A percentile compares a stretch with the other conserved stretches of the same genome.
Evolutionary conservation across 2,113 vertebrate genomes (phyloP).

Genomic region (Gulo gulo): DNA sequence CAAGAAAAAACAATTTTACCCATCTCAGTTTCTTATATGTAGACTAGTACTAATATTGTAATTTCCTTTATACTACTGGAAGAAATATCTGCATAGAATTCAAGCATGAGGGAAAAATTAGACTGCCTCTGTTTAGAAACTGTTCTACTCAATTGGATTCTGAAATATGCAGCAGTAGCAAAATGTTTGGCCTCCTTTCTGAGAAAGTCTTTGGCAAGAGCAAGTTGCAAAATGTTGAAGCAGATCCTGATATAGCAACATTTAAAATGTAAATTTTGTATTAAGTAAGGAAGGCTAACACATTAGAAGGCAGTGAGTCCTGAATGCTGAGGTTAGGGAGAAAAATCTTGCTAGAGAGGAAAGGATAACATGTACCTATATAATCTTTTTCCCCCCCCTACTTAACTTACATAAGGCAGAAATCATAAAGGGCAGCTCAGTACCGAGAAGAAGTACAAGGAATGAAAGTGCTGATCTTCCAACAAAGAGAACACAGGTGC

Average conservation of each 20-base stretch:
- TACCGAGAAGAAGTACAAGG: not conserved
- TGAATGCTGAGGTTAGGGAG: not conserved
- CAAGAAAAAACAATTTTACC: not conserved
- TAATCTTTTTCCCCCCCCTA: not conserved
- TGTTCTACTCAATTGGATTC: not conserved
- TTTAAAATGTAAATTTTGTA: slow-evolving; percentile 1
- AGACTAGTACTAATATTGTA: not conserved
- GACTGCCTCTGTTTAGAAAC: not conserved
- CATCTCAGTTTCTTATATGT: not conserved
- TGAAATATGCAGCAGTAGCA: not conserved
- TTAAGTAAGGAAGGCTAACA: slow-evolving; percentile 1
- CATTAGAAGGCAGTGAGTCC: not conserved
- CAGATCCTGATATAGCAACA: not conserved
- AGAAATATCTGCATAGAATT: slow-evolving; percentile 16
- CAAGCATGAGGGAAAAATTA: not conserved
- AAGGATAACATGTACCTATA: not conserved
- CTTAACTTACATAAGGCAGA: not conserved
- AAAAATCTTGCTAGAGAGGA: not conserved
- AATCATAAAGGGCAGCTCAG: not conserved
- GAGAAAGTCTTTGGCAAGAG: slow-evolving; percentile 15
- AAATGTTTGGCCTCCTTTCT: not conserved
- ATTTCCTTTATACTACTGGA: not conserved
- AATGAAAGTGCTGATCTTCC: not conserved
- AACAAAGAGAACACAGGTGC: not conserved
- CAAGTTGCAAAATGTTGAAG: not conserved